Evolutionary conservation across 2,888 invertebrate species (phyloP), one percentile per base, ranked within the genome.

Genomic region (Spodoptera littoralis): DNA sequence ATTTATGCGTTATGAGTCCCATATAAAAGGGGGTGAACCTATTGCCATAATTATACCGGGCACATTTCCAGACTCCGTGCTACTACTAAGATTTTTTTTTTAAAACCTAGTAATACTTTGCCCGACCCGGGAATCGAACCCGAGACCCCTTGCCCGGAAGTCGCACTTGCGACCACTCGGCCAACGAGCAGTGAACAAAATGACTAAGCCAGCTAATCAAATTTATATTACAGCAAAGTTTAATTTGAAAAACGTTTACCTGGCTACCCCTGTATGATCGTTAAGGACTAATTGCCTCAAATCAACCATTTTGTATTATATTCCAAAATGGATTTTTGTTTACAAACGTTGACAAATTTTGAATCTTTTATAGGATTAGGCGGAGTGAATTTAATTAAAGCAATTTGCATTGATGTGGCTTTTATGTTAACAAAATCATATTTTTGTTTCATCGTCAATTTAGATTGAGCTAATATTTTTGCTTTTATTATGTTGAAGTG

Each of bases 281-380:
- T 80, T 80, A 81, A 55, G 73, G 73, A 56, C 70, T 79, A 84
- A 85, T 86, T 84, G 81, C 79, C 81, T 80, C 73, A 73, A 81
- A 85, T 82, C 82, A 80, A 77, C 69, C 73, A 63, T 62, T 73
- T 65, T 60, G 59, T 67, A 59, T 56, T 56, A 76, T 68, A 71
- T 83, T 80, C 78, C 65, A 65, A 81, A 84, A 84, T 77, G 79
- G 76, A 75, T 77, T 84, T 85, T 82, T 85, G 81, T 83, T 84
- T 84, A 79, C 74, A 47, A 72, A 80, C 81, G 80, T 76, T 73
- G 84, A 81, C 82, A 81, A 79, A 74, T 72, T 74, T 70, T 64
- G 22, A 75, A 60, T 70, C 70, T 64, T 60, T 58, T 58, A 74
- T 44, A 45, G 58, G 64, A 60, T 72, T 74, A 72, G 64, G 59